A percentile compares a stretch with the other conserved stretches of the same genome.
Conservation (phyloP, 2,113 vertebrate genomes). For the Pelvicachromis taeniatus region DNA sequence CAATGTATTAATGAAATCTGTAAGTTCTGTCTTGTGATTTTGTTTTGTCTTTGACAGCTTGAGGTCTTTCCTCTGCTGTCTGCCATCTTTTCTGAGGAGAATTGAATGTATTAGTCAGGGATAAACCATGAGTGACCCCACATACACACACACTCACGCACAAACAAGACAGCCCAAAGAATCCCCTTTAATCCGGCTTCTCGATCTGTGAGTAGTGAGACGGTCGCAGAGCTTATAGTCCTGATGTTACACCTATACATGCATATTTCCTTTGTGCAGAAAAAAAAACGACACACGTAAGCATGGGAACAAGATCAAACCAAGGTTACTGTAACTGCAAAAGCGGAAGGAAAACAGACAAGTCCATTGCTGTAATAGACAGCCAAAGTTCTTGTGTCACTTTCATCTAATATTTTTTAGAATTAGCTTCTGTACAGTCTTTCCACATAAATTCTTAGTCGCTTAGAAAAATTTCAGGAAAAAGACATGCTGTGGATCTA, state of each 20-base stretch:
- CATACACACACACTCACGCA: neutral
- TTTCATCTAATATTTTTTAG: neutral
- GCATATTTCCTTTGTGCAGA: neutral
- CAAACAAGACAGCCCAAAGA: neutral
- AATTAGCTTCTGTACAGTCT: neutral
- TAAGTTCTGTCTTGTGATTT: neutral
- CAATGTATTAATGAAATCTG: neutral
- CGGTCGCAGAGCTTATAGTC: constrained; percentile 1
- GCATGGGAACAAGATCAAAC: neutral
- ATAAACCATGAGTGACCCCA: neutral
- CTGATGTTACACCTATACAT: neutral
- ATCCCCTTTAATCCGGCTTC: constrained; percentile 16
- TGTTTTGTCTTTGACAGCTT: neutral
- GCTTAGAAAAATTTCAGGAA: neutral
- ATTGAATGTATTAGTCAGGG: neutral
- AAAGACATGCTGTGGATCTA: neutral
- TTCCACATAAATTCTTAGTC: neutral
- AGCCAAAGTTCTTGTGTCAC: neutral
- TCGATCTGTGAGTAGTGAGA: neutral
- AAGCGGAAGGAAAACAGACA: neutral
- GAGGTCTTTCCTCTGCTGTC: neutral
- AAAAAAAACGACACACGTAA: neutral
- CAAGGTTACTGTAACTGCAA: neutral
- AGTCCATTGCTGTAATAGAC: neutral
- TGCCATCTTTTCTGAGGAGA: neutral